These are phyloP conservation scores for Drosophila auraria DNA, from an alignment of 1,140 invertebrate genomes.

Conservation along the genomic window DNA sequence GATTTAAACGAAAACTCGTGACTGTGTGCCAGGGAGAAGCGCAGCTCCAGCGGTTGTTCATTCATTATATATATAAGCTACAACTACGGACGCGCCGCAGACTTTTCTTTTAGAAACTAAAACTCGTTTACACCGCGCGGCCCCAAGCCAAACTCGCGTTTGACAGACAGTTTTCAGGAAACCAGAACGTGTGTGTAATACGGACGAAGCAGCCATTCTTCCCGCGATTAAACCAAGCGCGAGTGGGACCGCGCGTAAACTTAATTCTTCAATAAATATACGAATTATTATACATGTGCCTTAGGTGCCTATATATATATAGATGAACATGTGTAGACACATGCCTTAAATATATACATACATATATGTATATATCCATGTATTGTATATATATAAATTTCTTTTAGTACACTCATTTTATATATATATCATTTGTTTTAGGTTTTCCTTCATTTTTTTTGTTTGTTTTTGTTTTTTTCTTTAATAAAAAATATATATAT, in stretches of 20 bases:
- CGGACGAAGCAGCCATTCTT: slow-evolving; percentile 7
- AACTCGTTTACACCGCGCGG: slow-evolving; percentile 21
- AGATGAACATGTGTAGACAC: slow-evolving; percentile 67
- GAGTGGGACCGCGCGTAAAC: slow-evolving; percentile 51
- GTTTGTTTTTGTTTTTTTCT: slow-evolving; percentile 54
- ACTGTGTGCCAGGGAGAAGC: slow-evolving; percentile 39
- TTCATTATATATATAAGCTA: slow-evolving; percentile 31
- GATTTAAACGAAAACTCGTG: slow-evolving; percentile 13
- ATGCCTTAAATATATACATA: slow-evolving; percentile 51
- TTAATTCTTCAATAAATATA: slow-evolving; percentile 64
- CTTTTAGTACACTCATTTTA: slow-evolving; percentile 72
- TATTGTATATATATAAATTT: slow-evolving; percentile 64
- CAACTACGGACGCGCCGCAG: slow-evolving; percentile 59
- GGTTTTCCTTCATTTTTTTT: slow-evolving; percentile 24
- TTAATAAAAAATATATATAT: slow-evolving; percentile 83
- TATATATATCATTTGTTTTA: slow-evolving; percentile 63
- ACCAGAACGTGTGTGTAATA: slow-evolving; percentile 38
- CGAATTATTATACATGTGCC: slow-evolving; percentile 75
- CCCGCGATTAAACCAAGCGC: slow-evolving; percentile 21
- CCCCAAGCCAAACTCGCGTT: slow-evolving; percentile 9
- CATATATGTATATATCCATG: slow-evolving; percentile 59
- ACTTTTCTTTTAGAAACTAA: slow-evolving; percentile 27
- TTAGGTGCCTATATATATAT: slow-evolving; percentile 56
- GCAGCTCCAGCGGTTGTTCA: slow-evolving; percentile 16
- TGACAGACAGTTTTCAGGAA: slow-evolving; percentile 41